These are phyloP conservation scores for Lapara coniferarum DNA, from an alignment of 2,888 invertebrate genomes.

Conservation along the genomic window DNA sequence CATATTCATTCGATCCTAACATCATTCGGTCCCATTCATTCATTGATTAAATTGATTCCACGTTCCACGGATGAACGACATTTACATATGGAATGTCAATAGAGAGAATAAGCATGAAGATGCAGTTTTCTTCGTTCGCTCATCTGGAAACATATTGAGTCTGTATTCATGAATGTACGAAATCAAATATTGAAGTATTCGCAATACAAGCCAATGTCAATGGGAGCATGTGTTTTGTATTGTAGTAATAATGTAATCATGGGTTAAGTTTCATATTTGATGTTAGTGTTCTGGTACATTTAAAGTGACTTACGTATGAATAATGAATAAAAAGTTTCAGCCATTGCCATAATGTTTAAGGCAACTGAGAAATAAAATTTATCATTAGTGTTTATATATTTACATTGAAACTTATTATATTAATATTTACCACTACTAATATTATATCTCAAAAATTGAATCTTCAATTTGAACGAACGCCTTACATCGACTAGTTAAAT, in stretches of 20 bases:
- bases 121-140: slow-evolving; percentile 23
- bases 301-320: neutral
- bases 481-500: too few species aligned
- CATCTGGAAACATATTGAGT: slow-evolving; percentile 25
- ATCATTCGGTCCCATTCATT: neutral
- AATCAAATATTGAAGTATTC: slow-evolving; percentile 27
- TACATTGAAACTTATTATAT: too few species aligned
- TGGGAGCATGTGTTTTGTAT: slow-evolving; percentile 19
- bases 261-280: neutral
- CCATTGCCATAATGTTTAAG: too few species aligned
- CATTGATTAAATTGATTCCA: slow-evolving; percentile 22
- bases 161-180: slow-evolving; percentile 25
- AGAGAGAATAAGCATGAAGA: slow-evolving; percentile 9
- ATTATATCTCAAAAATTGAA: too few species aligned
- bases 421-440: too few species aligned
- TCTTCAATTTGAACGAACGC: too few species aligned
- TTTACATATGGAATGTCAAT: slow-evolving; percentile 18
- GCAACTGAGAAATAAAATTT: too few species aligned
- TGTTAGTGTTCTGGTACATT: neutral
- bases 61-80: neutral
- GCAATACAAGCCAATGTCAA: slow-evolving; percentile 27
- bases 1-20: slow-evolving; percentile 15
- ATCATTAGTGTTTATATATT: too few species aligned
- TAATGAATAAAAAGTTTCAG: too few species aligned
- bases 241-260: slow-evolving; percentile 4